Conservation (phyloP, 2,797 vertebrate species). For the Epinephelus awoara region DNA sequence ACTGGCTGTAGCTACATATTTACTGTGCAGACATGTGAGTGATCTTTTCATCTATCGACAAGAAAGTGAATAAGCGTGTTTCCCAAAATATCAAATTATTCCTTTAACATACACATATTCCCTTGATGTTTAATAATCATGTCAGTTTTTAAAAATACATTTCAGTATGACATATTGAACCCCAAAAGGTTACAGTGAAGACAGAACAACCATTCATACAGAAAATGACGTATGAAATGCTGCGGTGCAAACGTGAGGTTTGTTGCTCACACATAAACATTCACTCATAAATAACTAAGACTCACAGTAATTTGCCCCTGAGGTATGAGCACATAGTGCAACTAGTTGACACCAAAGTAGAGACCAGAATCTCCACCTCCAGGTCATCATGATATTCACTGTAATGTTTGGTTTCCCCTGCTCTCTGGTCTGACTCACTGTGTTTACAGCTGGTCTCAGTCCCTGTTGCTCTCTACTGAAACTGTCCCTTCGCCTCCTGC, state of each 20-base stretch:
- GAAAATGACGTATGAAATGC: slow-evolving; percentile 1
- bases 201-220: slow-evolving; percentile 6
- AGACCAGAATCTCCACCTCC: slow-evolving; percentile 12
- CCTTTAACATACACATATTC: not conserved
- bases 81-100: slow-evolving; percentile 3
- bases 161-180: slow-evolving; percentile 15
- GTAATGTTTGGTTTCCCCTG: slow-evolving; percentile 4
- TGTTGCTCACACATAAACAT: slow-evolving; percentile 35
- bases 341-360: slow-evolving; percentile 42
- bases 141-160: not conserved
- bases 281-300: slow-evolving; percentile 52
- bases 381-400: slow-evolving; percentile 40
- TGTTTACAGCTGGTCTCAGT: slow-evolving; percentile 32
- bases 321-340: slow-evolving; percentile 64
- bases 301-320: slow-evolving; percentile 68
- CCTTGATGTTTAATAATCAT: not conserved
- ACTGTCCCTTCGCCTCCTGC: slow-evolving; percentile 77
- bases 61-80: not conserved
- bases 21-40: not conserved
- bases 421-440: slow-evolving; percentile 46
- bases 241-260: slow-evolving; percentile 33
- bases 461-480: slow-evolving; percentile 74
- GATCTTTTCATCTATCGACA: not conserved
- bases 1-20: not conserved
- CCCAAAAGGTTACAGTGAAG: not conserved